These are phyloP conservation scores for Mormyrus iriodes DNA, from an alignment of 2,113 vertebrate genomes.

Conservation along the genomic window DNA sequence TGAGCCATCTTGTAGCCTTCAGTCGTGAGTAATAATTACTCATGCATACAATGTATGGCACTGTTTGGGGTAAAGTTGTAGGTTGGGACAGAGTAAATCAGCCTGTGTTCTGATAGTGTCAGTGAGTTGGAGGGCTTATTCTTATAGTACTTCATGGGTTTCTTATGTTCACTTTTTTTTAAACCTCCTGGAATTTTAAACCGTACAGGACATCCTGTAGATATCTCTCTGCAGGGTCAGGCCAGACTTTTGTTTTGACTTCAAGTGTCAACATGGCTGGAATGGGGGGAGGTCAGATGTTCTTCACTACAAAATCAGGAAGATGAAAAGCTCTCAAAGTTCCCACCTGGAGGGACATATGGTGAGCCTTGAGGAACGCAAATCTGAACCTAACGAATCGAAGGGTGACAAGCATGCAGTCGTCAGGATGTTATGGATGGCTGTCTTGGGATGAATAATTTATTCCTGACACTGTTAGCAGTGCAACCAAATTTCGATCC, in stretches of 20 bases:
- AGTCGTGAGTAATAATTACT: neutral
- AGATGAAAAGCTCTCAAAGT: neutral
- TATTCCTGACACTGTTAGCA: neutral
- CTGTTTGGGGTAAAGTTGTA: neutral
- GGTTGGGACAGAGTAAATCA: neutral
- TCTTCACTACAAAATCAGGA: neutral
- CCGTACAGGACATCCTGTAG: neutral
- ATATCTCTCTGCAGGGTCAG: neutral
- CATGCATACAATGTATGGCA: neutral
- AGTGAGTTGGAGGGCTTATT: neutral
- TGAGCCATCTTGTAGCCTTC: neutral
- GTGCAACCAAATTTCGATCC: neutral
- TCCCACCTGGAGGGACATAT: constrained; percentile 3
- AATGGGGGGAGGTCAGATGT: neutral
- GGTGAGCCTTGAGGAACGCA: neutral
- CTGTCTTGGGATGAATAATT: neutral
- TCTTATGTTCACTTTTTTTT: neutral
- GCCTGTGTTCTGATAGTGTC: neutral
- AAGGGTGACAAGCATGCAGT: neutral
- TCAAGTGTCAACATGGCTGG: neutral
- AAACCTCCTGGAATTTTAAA: neutral
- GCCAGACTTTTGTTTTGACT: neutral
- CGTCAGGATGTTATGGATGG: neutral
- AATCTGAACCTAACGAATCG: neutral
- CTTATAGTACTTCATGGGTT: neutral